These are phyloP conservation scores for Phenacoccus solenopsis DNA, from an alignment of 1,140 invertebrate species.

Conservation along the genomic window DNA sequence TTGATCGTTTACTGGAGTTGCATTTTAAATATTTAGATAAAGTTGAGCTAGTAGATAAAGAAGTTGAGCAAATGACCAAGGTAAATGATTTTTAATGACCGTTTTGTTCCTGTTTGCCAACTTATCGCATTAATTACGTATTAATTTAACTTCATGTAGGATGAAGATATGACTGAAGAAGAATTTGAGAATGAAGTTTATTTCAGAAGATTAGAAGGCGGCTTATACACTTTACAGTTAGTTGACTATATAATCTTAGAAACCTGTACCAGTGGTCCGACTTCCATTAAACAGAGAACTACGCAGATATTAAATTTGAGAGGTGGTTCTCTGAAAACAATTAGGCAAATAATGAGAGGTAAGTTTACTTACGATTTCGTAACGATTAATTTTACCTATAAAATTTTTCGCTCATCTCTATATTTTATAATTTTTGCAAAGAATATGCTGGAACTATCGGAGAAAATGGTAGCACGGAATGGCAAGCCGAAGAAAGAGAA, in stretches of 20 bases:
- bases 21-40: slow-evolving; percentile 97
- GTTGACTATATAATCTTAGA: slow-evolving; percentile 93
- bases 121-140: slow-evolving; percentile 20
- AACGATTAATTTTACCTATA: neutral
- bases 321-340: slow-evolving; percentile 85
- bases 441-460: slow-evolving; percentile 93
- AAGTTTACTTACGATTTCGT: slow-evolving; percentile 27
- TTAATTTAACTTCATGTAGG: slow-evolving; percentile 42
- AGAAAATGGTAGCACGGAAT: slow-evolving; percentile 68
- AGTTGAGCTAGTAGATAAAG: slow-evolving; percentile 72
- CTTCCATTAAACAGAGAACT: slow-evolving; percentile 74
- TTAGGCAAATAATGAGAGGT: slow-evolving; percentile 88
- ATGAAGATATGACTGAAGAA: slow-evolving; percentile 42
- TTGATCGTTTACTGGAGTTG: slow-evolving; percentile 87
- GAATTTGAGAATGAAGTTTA: slow-evolving; percentile 69
- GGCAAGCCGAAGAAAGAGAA: slow-evolving; percentile 76
- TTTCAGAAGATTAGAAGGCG: slow-evolving; percentile 75
- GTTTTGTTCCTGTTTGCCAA: slow-evolving; percentile 15
- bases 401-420: neutral
- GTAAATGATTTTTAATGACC: neutral
- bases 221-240: slow-evolving; percentile 89
- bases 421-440: slow-evolving; percentile 31
- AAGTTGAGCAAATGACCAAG: slow-evolving; percentile 16
- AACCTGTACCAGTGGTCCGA: slow-evolving; percentile 61
- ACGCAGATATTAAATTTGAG: slow-evolving; percentile 77